Base-by-base conservation (phyloP, 2,113 vertebrate genomes). In the Apteryx mantelli region DNA sequence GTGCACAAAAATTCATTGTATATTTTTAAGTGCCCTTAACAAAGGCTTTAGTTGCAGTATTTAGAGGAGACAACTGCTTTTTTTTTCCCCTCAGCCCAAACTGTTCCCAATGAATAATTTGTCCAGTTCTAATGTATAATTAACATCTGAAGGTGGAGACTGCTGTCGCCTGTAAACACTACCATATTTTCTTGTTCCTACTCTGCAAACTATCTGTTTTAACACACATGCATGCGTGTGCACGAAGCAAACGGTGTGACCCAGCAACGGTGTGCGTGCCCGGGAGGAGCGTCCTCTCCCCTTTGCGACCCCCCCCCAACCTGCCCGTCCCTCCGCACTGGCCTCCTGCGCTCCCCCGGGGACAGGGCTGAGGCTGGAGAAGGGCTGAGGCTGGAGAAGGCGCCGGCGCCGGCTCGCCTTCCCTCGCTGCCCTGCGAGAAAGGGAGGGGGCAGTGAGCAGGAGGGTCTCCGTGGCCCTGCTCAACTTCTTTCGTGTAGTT, bases 221-320 rank as follows among this genome's bases (percentile, higher is more conserved):
- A 70, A 93, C 0, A 3, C 77, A 65, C 32, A 8, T 56, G 93
- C 42, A 60, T 5, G 5, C 9, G 0, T 44, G 60, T 0, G 36
- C 36, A 38, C 7, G 0, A 65, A 92, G 73, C 38, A 0, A 8
- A 22, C 46, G 38, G 44, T 44, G 44, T 82, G 92, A 58, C 84
- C 87, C 10, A 11, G 58, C 32, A 36, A 66, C 66, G 60, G 61
- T 0, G 0, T 56, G 61, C 40, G 61, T 38, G 1, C 1, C 13
- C 36, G 7, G 36, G 36, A 7, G 36, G 36, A 0, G 0, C 0
- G 2, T 34, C 36, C 5, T 1, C 38, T 85, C 0, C 0, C 22
- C 4, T 55, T 75, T 36, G 36, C 55, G 42, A 32, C 71, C 25
- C 18, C 36, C 36, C 36, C 36, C 36, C 55, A 53, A 13, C 56